Evolutionary conservation across 2,888 invertebrate species (phyloP).

Genomic region (Actias luna): DNA sequence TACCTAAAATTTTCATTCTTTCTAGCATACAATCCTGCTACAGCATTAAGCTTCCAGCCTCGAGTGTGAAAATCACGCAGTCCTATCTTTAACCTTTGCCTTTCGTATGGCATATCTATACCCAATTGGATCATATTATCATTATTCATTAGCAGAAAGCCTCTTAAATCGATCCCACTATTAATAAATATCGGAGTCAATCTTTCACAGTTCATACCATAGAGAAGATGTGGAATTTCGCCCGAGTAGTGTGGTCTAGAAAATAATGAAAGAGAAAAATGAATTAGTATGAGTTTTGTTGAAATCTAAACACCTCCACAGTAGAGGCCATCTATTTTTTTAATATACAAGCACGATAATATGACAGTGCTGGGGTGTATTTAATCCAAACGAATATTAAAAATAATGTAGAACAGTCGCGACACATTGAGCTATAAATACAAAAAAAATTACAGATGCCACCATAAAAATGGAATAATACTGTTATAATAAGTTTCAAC

Average conservation of each 20-base stretch:
- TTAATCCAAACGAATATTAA: too few relatives aligned
- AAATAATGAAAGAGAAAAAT: slow-evolving; percentile 19
- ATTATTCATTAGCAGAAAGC: slow-evolving; percentile 82
- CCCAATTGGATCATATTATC: slow-evolving; percentile 80
- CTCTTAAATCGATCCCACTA: slow-evolving; percentile 74
- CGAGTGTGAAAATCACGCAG: slow-evolving; percentile 82
- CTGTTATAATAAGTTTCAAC: too few relatives aligned
- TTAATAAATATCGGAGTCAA: slow-evolving; percentile 70
- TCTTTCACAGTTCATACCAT: slow-evolving; percentile 82
- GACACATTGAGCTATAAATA: too few relatives aligned
- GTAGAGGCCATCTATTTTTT: too few relatives aligned
- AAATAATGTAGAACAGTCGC: too few relatives aligned
- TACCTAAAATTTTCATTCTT: slow-evolving; percentile 69
- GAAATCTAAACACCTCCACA: background rate
- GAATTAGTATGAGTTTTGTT: background rate
- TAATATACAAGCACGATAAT: too few relatives aligned
- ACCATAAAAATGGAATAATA: too few relatives aligned
- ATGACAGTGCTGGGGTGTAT: too few relatives aligned
- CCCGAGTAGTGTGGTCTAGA: slow-evolving; percentile 72
- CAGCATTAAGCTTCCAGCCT: slow-evolving; percentile 76
- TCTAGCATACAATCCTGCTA: slow-evolving; percentile 64
- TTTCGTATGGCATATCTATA: slow-evolving; percentile 82
- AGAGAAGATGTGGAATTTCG: slow-evolving; percentile 81
- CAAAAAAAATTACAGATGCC: too few relatives aligned
- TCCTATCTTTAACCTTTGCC: slow-evolving; percentile 77